Base-by-base conservation (phyloP, 2,888 invertebrate genomes). In the Notodonta dromedarius region DNA sequence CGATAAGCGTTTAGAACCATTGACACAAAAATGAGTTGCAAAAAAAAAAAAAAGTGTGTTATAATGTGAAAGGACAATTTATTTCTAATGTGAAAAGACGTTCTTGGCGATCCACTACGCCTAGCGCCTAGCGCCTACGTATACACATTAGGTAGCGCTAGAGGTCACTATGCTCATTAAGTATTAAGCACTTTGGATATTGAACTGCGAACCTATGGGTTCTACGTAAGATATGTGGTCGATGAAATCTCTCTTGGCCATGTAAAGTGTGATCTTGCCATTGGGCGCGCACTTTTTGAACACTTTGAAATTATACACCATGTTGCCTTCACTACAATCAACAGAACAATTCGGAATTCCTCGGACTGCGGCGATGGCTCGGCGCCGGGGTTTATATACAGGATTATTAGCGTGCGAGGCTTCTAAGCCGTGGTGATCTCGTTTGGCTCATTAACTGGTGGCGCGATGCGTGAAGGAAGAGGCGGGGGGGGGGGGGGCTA, bases 271-370 rank as follows among this genome's bases (percentile, higher is more conserved):
- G 77, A 98, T 89, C 93, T 98, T 97, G 70, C 96, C 97, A 89
- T 98, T 98, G 56, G 98, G 97, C 52, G 98, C 96, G 81, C 96
- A 96, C 94, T 98, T 98, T 91, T 98, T 98, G 90, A 96, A 98
- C 83, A 98, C 98, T 90, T 97, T 97, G 88, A 98, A 98, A 86
- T 97, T 98, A 81, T 96, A 96, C 85, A 98, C 98, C 98, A 98
- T 98, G 69, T 86, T 95, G 79, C 51, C n/a, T 32, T 40, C 53
- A 57, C 12, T 24, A 14, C 44, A 59, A 56, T n/a, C 44, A 46
- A 24, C 58, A 35, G 42, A 54, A 59, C 58, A 14, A 46, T 8
- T 50, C 16, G 4, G 55, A 24, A 51, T 16, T 35, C 4, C 46
- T 44, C 65, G 24, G 39, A 60, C 57, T 24, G 57, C 56, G 63